Base-by-base conservation (phyloP, 2,797 vertebrate genomes). In the Melanotaenia boesemani region DNA sequence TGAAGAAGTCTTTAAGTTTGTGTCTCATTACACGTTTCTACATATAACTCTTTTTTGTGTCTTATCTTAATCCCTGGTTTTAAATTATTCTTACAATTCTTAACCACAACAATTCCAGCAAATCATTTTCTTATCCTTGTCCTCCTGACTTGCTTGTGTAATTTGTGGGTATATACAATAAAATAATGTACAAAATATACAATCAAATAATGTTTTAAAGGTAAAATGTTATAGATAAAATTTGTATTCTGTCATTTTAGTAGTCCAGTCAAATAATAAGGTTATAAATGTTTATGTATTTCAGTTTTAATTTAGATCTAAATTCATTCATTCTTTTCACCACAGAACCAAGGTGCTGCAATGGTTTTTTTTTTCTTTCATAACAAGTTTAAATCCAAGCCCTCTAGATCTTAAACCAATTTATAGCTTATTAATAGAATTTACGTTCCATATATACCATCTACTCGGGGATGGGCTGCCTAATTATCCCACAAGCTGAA, bases 371-470 rank as follows among this genome's bases (percentile, higher is more conserved):
- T 69, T 44, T 41, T 44, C 75, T 84, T 83, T 89, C 80, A 74
- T 89, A 84, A 86, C 87, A 90, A 77, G 87, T 90, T 91, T 86
- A 90, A 79, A 88, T 76, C 74, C 39, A 48, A 72, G 75, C 75
- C 77, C 79, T 77, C 77, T 77, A 83, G 79, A 91, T 90, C 83
- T 92, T 91, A 89, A 91, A 92, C 88, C 87, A 91, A 93, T 91
- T 90, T 83, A 88, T 80, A 84, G 88, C 93, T 91, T 92, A 93
- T 94, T 94, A 93, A 93, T 93, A 90, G 74, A 94, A 94, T 94
- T 91, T 91, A 94, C 93, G 91, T 92, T 82, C 83, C 71, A 30
- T 30, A 86, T 87, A 89, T 90, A 91, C 80, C 67, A 36, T 87
- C 79, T 88, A 90, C 82, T 87, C 75, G 6, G 82, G 81, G 81